Percentiles rank a stretch among this genome's conserved stretches.
These are phyloP conservation scores for Sycophaga agraensis DNA, from an alignment of 1,140 invertebrate species.

Conservation along the genomic window DNA sequence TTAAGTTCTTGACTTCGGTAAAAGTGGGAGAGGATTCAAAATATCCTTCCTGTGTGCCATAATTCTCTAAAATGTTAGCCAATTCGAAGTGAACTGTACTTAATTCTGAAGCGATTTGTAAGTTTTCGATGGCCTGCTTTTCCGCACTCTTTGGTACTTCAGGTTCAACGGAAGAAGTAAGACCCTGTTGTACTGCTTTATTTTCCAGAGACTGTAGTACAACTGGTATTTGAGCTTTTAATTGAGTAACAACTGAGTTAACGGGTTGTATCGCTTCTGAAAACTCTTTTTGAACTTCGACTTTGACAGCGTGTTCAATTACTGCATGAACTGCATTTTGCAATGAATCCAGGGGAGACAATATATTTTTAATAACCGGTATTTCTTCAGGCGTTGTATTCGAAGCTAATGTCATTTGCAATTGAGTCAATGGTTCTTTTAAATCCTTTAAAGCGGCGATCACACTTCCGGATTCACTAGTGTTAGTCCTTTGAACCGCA, in stretches of 20 bases:
- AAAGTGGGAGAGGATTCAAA: constrained; percentile 30
- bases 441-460: constrained; percentile 42
- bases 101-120: constrained; percentile 38
- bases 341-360: constrained; percentile 37
- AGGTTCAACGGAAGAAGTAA: constrained; percentile 9
- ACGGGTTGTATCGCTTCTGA: constrained; percentile 32
- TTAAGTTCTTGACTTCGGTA: constrained; percentile 37
- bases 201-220: constrained; percentile 27
- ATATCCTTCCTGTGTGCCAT: constrained; percentile 15
- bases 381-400: constrained; percentile 35
- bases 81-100: constrained; percentile 42
- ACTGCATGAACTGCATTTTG: constrained; percentile 37
- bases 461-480: constrained; percentile 40
- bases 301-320: constrained; percentile 23
- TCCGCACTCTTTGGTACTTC: constrained; percentile 5
- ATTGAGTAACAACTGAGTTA: constrained; percentile 36
- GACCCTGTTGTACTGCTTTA: constrained; percentile 5
- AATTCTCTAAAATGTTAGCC: constrained; percentile 38
- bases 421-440: constrained; percentile 41
- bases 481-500: constrained; percentile 44
- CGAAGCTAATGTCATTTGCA: constrained; percentile 36
- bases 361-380: constrained; percentile 35
- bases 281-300: constrained; percentile 26
- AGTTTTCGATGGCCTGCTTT: constrained; percentile 27
- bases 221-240: constrained; percentile 37